Evolutionary conservation across 2,888 invertebrate genomes (phyloP).

Genomic region (Lepas anatifera): DNA sequence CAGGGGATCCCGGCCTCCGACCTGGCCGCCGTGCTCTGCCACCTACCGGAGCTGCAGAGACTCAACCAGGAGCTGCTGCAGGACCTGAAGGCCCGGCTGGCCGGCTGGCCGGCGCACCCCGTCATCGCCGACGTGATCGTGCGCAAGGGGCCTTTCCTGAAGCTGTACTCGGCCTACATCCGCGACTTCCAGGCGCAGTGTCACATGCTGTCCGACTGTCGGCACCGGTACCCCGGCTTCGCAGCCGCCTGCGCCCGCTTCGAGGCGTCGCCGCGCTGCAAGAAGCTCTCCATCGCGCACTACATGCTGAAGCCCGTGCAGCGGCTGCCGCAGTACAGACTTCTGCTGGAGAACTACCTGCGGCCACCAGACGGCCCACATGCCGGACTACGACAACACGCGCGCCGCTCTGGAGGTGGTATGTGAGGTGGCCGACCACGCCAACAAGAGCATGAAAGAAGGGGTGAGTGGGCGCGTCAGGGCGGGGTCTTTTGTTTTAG

Average conservation of each 20-base stretch:
- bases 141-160: slow-evolving; percentile 46
- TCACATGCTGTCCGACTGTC: slow-evolving; percentile 39
- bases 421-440: slow-evolving; percentile 45
- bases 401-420: slow-evolving; percentile 43
- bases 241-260: slow-evolving; percentile 39
- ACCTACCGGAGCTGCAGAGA: slow-evolving; percentile 41
- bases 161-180: slow-evolving; percentile 44
- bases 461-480: slow-evolving; percentile 34
- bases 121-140: slow-evolving; percentile 45
- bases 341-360: slow-evolving; percentile 48
- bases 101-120: slow-evolving; percentile 36
- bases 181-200: slow-evolving; percentile 41
- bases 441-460: slow-evolving; percentile 42
- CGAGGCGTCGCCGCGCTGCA: slow-evolving; percentile 37
- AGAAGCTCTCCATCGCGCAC: slow-evolving; percentile 43
- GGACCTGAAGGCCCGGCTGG: slow-evolving; percentile 39
- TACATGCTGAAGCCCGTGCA: slow-evolving; percentile 56
- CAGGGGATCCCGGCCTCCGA: slow-evolving; percentile 35
- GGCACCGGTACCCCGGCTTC: slow-evolving; percentile 40
- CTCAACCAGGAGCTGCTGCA: slow-evolving; percentile 42
- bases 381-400: slow-evolving; percentile 46
- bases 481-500: no score
- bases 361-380: slow-evolving; percentile 38
- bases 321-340: slow-evolving; percentile 50
- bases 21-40: slow-evolving; percentile 39